Evolutionary conservation across 30 jellyfish, hydroid and myxozoan species (phyloP).

Genomic region (Hydra vulgaris): DNA sequence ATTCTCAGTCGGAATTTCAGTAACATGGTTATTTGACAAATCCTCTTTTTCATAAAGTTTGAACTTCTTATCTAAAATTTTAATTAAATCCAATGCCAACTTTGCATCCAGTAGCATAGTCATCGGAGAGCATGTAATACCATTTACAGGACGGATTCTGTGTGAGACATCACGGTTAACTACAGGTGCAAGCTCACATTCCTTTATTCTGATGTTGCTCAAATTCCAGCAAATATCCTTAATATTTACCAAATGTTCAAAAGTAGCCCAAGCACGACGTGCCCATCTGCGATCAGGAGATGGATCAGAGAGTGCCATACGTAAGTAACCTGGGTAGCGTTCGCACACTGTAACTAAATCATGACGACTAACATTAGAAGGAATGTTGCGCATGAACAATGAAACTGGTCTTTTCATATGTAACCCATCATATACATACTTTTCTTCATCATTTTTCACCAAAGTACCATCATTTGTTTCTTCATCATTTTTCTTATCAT

Average conservation of each 20-base stretch:
- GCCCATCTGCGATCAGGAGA: constrained; percentile 70
- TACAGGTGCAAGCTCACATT: constrained; percentile 59
- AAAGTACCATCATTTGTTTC: constrained; percentile 15
- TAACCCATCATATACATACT: constrained; percentile 16
- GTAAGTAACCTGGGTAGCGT: constrained; percentile 72
- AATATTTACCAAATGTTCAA: constrained; percentile 52
- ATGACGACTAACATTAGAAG: constrained; percentile 56
- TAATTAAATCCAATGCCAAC: constrained; percentile 39
- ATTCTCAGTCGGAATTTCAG: neutral
- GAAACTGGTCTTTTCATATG: constrained; percentile 43
- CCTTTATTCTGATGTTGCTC: constrained; percentile 79
- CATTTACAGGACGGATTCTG: constrained; percentile 69
- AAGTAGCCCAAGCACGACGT: constrained; percentile 89
- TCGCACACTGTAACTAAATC: constrained; percentile 74
- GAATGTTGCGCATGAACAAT: constrained; percentile 60
- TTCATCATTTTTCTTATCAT: constrained; percentile 3
- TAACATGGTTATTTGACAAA: neutral
- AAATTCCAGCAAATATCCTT: constrained; percentile 81
- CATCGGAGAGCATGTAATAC: constrained; percentile 35
- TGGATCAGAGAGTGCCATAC: constrained; percentile 87
- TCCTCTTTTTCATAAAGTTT: constrained; percentile 24
- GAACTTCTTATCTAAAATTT: constrained; percentile 44
- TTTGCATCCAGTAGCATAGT: constrained; percentile 37
- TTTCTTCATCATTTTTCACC: neutral
- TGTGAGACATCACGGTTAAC: constrained; percentile 79